Evolutionary conservation across 2,113 vertebrate species (phyloP), one percentile per base, ranked within the genome.

Genomic region (Sinocyclocheilus anshuiensis): DNA sequence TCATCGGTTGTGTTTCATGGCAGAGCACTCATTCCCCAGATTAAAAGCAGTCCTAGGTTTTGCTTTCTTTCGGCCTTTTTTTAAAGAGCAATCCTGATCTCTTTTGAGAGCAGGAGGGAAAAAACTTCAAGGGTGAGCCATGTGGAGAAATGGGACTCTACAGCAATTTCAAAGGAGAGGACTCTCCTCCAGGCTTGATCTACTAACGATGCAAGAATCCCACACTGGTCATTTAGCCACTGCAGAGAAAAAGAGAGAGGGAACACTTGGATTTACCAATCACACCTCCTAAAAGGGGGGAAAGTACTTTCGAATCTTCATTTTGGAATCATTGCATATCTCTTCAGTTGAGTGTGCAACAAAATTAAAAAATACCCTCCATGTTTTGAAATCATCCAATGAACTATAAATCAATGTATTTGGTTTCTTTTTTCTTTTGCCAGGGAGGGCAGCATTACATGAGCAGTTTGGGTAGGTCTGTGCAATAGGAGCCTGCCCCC

Each of bases 11-110:
- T 87, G 91, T 91, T 94, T 92, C 95, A 95, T 95, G 94, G 93
- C 92, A 91, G 89, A 92, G 94, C 94, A 95, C 94, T 95, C 93
- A 94, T 94, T 94, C 92, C 87, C 89, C 93, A 96, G 95, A 95
- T 96, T 96, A 95, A 94, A 94, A 89, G 88, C 69, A 59, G 84
- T 90, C 88, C 86, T 90, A 86, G 55, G 89, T 90, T 90, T 91
- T 84, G 84, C 80, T 91, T 90, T 86, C 10, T 76, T 88, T 83
- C 65, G 24, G 26, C 57, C 78, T 77, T 71, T 67, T 82, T 89
- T 91, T 89, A 90, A 93, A 94, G 90, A 92, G 93, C 93, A 94
- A 93, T 94, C 91, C 92, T 93, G 91, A 90, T 93, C 91, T 92
- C 92, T 94, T 95, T 95, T 94, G 92, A 94, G 92, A 83, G 88